Evolutionary conservation across 2,113 vertebrate species (phyloP), one percentile per base, ranked within the genome.

Genomic region (Phrynosoma platyrhinos): DNA sequence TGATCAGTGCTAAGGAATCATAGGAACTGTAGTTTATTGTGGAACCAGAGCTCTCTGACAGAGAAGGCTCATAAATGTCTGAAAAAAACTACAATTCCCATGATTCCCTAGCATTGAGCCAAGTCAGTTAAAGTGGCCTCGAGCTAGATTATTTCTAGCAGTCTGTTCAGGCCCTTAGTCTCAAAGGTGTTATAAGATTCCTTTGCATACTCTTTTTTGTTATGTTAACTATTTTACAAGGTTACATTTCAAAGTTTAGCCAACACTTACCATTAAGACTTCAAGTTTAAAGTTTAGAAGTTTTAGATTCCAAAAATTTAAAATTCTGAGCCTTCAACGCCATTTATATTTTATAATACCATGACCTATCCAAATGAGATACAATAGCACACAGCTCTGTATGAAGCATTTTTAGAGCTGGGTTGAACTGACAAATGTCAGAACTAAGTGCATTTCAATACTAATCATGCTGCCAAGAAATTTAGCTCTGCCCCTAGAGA

Each of bases 301-400:
- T 62, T 62, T 18, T 4, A 18, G 14, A 62, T 62, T 62, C 58
- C 93, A 93, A 94, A 93, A 96, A 92, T 83, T 95, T 93, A 96
- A 98, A 98, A 97, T 98, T 97, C 96, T 97, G 97, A 93, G 88
- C 96, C 97, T 95, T 96, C 88, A 87, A 90, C 95, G 91, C 96
- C 97, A 91, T 95, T 97, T 96, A 97, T 98, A 97, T 95, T 97
- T 98, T 97, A 64, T 62, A 97, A 95, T 97, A 96, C 97, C 97
- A 97, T 97, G 97, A 94, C 94, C 95, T 96, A 96, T 96, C 95
- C 90, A 87, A 86, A 94, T 96, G 97, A 98, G 98, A 97, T 97
- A 97, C 95, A 97, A 95, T 96, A 97, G 95, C 96, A 96, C 96
- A 96, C 95, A 97, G 96, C 96, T 95, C 97, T 91, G 91, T 95